Conservation (phyloP, 1,140 invertebrate species). For the Tribolium castaneum region DNA sequence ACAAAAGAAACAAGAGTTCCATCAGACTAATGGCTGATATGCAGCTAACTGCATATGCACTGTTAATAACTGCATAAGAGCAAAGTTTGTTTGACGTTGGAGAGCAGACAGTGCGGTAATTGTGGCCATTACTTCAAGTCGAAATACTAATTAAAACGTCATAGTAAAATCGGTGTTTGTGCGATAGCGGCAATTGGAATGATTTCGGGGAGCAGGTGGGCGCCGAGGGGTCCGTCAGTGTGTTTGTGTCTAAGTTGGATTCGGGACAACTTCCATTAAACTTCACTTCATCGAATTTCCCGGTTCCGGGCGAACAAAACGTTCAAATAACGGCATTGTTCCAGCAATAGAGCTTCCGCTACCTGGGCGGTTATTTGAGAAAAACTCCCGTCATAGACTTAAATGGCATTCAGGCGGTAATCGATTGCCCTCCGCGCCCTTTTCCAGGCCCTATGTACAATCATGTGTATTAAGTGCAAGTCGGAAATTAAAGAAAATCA, state of each 20-base stretch:
- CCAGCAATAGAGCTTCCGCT: constrained; percentile 30
- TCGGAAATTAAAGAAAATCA: constrained; percentile 33
- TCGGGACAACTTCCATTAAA: constrained; percentile 29
- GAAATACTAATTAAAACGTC: not conserved
- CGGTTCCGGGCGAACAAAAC: constrained; percentile 27
- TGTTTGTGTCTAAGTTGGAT: constrained; percentile 7
- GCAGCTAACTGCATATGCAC: not conserved
- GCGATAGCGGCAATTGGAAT: not conserved
- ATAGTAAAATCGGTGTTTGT: not conserved
- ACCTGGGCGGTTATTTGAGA: constrained; percentile 33
- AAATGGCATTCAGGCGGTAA: constrained; percentile 28
- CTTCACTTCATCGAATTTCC: constrained; percentile 32
- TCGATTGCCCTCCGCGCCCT: constrained; percentile 15
- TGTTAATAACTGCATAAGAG: constrained; percentile 14
- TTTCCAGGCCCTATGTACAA: constrained; percentile 7
- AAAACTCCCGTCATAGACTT: constrained; percentile 33
- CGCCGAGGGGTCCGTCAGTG: not conserved
- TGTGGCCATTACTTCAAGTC: not conserved
- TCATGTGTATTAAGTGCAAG: constrained; percentile 11
- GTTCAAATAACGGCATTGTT: constrained; percentile 35
- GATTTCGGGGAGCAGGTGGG: constrained; percentile 3
- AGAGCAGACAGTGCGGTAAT: constrained; percentile 2
- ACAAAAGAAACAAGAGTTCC: too few relatives aligned
- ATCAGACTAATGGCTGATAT: too few relatives aligned
- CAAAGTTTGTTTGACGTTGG: constrained; percentile 5